Conservation (phyloP, 1,140 invertebrate genomes). For the Drosophila cardini region DNA sequence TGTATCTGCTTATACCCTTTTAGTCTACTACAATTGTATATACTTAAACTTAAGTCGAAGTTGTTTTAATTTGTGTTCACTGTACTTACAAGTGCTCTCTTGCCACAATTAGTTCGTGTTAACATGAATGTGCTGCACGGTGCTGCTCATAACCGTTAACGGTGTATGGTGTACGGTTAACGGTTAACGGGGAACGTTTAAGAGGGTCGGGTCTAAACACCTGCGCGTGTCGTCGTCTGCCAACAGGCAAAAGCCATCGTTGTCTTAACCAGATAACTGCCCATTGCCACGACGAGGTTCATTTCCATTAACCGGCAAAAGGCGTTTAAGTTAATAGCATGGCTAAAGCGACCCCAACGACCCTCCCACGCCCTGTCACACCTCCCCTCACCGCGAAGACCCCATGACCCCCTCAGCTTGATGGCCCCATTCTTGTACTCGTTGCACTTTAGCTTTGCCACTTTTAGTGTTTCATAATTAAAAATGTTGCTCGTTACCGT, state of each 20-base stretch:
- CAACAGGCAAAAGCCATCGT: conserved; percentile 19
- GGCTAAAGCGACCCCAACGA: conserved; percentile 57
- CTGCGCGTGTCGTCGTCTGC: conserved; percentile 40
- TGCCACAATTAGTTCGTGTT: conserved; percentile 69
- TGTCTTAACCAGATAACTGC: conserved; percentile 79
- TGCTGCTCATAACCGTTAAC: conserved; percentile 44
- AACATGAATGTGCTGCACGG: conserved; percentile 53
- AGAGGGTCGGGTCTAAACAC: conserved; percentile 50
- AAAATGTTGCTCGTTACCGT: conserved; percentile 76
- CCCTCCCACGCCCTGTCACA: no score
- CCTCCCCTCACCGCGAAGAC: no score
- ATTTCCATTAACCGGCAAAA: conserved; percentile 84
- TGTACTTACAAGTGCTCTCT: conserved; percentile 14
- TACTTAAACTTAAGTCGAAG: no score
- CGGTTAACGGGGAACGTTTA: conserved; percentile 41
- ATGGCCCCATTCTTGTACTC: conserved; percentile 40
- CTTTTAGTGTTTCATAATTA: conserved; percentile 85
- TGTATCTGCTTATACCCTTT: no score
- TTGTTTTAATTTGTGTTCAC: neutral
- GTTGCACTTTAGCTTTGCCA: conserved; percentile 84
- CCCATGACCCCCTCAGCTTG: neutral
- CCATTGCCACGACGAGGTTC: conserved; percentile 72
- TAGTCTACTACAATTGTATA: no score
- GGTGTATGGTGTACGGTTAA: conserved; percentile 38
- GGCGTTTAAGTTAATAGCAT: conserved; percentile 84